Conservation (phyloP, 2,113 vertebrate species). For the Scopus umbretta region DNA sequence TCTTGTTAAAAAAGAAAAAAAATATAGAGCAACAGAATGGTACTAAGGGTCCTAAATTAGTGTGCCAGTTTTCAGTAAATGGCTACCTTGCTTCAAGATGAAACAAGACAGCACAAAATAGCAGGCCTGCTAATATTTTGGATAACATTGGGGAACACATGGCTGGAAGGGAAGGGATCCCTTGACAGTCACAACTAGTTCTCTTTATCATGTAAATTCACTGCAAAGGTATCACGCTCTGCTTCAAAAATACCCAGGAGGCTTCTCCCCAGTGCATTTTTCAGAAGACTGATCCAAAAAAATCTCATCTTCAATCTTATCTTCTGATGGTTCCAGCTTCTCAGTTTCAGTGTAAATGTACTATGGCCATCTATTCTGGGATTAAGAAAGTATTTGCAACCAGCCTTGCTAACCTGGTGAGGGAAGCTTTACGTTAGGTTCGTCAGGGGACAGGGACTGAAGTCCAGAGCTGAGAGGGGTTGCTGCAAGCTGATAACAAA, state of each 20-base stretch:
- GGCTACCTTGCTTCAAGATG: neutral
- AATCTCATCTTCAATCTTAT: neutral
- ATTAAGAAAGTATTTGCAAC: neutral
- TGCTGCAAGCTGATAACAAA: neutral
- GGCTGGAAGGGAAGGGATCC: neutral
- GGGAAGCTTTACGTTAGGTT: neutral
- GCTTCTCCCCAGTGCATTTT: neutral
- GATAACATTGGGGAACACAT: neutral
- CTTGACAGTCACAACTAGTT: neutral
- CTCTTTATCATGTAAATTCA: neutral
- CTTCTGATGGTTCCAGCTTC: neutral
- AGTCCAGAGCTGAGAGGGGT: neutral
- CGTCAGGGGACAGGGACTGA: neutral
- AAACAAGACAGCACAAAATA: neutral
- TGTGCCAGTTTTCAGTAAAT: neutral
- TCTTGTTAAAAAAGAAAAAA: neutral
- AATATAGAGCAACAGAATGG: neutral
- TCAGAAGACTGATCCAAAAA: neutral
- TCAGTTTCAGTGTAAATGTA: neutral
- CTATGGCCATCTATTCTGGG: neutral
- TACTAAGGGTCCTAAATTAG: neutral
- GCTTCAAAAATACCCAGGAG: neutral
- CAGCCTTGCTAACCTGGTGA: neutral
- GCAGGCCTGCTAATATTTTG: neutral
- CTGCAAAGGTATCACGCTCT: neutral